These are phyloP conservation scores for Uropetala carovei DNA, from an alignment of 2,888 invertebrate genomes.

Conservation along the genomic window DNA sequence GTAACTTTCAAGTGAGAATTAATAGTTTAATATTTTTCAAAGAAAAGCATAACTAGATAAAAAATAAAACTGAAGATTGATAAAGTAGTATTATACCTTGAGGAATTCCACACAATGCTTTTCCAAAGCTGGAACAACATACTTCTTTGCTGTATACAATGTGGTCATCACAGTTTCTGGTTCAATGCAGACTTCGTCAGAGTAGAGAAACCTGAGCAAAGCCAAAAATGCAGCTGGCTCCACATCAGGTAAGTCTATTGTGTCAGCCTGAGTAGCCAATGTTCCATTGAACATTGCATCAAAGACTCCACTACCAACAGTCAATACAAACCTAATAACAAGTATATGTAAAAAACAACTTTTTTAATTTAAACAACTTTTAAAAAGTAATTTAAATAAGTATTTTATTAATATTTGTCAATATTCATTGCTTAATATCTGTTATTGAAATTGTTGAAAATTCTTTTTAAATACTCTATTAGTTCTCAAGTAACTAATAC, in stretches of 20 bases:
- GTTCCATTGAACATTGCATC: conserved; percentile 92
- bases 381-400: too few relatives aligned
- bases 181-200: conserved; percentile 89
- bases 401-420: too few relatives aligned
- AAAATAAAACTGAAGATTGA: too few relatives aligned
- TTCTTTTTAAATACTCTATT: too few relatives aligned
- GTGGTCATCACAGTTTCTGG: conserved; percentile 93
- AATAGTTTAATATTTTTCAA: too few relatives aligned
- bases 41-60: too few relatives aligned
- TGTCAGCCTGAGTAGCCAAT: conserved; percentile 82
- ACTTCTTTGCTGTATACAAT: conserved; percentile 90
- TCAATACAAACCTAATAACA: conserved; percentile 83
- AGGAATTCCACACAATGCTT: conserved; percentile 89
- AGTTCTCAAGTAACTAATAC: too few relatives aligned
- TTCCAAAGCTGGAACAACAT: conserved; percentile 89
- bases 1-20: too few relatives aligned
- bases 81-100: conserved; percentile 81
- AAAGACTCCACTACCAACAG: conserved; percentile 90
- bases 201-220: conserved; percentile 84
- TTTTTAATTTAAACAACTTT: too few relatives aligned
- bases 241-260: conserved; percentile 89
- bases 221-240: conserved; percentile 89
- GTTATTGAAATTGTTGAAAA: too few relatives aligned
- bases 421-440: too few relatives aligned
- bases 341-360: too few relatives aligned